phyloP scores from a whole-genome alignment of 2,113 vertebrate species.

The Elephas maximus region DNA sequence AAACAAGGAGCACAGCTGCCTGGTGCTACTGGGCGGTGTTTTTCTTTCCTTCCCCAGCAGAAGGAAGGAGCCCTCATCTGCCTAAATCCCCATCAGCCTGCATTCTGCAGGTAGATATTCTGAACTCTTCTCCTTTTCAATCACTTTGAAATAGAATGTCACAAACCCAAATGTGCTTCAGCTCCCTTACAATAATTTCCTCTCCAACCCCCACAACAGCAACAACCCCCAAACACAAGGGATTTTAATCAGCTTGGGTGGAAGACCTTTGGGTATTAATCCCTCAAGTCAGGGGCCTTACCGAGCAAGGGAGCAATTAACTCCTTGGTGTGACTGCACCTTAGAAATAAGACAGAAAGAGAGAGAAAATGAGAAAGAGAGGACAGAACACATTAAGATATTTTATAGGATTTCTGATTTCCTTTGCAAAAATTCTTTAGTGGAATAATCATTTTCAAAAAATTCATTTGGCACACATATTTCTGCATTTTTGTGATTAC shows the following conservation, averaged over 20 bases:
- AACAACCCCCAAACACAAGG: background rate
- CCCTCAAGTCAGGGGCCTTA: background rate
- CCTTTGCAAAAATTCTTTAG: background rate
- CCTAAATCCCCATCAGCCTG: background rate
- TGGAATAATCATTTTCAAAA: background rate
- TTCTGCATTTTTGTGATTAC: background rate
- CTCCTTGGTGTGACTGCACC: background rate
- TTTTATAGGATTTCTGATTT: background rate
- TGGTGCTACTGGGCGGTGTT: background rate
- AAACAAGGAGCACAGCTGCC: background rate
- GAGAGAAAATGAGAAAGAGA: background rate
- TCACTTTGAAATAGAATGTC: background rate
- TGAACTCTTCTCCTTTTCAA: background rate
- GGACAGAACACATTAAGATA: background rate
- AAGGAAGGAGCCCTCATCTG: background rate
- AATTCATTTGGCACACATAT: background rate
- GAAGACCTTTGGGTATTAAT: slow-evolving; percentile 59
- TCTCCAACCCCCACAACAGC: background rate
- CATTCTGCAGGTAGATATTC: fast-evolving
- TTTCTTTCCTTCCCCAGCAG: background rate
- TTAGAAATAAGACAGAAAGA: background rate
- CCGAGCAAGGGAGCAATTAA: background rate
- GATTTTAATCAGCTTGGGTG: background rate
- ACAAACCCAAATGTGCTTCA: background rate
- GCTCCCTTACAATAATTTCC: background rate